Conservation (phyloP, 2,113 vertebrate species). For the Bufo gargarizans region DNA sequence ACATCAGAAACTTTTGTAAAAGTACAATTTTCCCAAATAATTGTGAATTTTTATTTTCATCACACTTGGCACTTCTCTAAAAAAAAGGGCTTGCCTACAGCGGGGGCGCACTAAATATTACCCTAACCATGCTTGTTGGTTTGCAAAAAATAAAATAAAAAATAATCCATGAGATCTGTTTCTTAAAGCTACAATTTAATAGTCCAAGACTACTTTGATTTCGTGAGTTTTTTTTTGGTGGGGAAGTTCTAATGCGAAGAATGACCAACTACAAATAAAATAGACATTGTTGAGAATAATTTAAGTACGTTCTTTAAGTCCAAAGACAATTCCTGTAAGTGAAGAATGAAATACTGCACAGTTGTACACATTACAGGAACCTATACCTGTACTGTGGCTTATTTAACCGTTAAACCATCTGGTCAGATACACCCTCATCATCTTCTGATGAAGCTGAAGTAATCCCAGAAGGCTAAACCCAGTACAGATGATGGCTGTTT, state of each 20-base stretch:
- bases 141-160: too few species aligned
- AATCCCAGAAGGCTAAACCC: constrained; percentile 18
- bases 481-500: constrained; percentile 26
- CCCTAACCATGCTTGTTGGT: neutral
- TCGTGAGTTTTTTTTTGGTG: neutral
- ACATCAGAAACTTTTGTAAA: too few species aligned
- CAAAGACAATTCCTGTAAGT: neutral
- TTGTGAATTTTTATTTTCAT: too few species aligned
- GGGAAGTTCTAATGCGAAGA: neutral
- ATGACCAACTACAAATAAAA: neutral
- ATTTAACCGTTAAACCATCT: constrained; percentile 22
- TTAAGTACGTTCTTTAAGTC: neutral
- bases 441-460: neutral
- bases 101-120: neutral
- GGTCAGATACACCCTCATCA: neutral
- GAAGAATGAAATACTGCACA: neutral
- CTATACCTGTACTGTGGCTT: constrained; percentile 10
- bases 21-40: too few species aligned
- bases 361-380: neutral
- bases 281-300: neutral
- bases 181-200: neutral
- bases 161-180: neutral
- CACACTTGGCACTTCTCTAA: too few species aligned
- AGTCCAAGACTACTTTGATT: neutral
- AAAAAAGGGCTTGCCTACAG: too few species aligned